Evolutionary conservation across 2,797 vertebrate species (phyloP), one percentile per base, ranked within the genome.

Genomic region (Cercopithecus diana): DNA sequence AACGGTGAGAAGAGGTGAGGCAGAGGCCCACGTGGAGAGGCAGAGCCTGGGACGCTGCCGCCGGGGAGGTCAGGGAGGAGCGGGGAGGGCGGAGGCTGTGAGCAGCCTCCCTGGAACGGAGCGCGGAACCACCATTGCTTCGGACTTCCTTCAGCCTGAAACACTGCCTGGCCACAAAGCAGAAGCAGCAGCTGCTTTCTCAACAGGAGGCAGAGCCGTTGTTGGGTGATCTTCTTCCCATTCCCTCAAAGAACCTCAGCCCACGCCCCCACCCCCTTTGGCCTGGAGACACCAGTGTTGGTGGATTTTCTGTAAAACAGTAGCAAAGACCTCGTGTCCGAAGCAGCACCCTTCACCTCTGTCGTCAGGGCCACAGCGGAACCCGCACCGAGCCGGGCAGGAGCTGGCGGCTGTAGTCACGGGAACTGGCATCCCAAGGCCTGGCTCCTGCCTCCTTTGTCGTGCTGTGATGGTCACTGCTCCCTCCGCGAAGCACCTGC

Each of bases 61-160:
- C 19, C 0, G 19, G 52, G 52, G 20, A 22, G 19, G 7, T 55
- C 52, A 55, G 52, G 52, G 41, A 0, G 48, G 22, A 5, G 33
- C 4, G 7, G 22, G 4, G 12, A 10, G 24, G 30, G 22, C 9
- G 0, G 55, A 1, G 17, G 64, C 43, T 48, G n/a, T 24, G 28
- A 50, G n/a, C 1, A 30, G 11, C 20, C 39, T 36, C 93, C 22
- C 2, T 1, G 12, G 30, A 12, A 3, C 19, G 20, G 28, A 28
- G 57, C 58, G 64, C 36, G 17, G 76, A 83, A 10, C 0, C 64
- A 28, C 58, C 36, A 0, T 0, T 5, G 52, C 70, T 43, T 22
- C 22, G 39, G 58, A 70, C 55, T 61, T 70, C 70, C 85, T 79
- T 50, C 50, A 76, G 81, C 64, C 81, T 0, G 2, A 26, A 55